phyloP scores from a whole-genome alignment of 2,113 vertebrate genomes.

The Chiloscyllium plagiosum region DNA sequence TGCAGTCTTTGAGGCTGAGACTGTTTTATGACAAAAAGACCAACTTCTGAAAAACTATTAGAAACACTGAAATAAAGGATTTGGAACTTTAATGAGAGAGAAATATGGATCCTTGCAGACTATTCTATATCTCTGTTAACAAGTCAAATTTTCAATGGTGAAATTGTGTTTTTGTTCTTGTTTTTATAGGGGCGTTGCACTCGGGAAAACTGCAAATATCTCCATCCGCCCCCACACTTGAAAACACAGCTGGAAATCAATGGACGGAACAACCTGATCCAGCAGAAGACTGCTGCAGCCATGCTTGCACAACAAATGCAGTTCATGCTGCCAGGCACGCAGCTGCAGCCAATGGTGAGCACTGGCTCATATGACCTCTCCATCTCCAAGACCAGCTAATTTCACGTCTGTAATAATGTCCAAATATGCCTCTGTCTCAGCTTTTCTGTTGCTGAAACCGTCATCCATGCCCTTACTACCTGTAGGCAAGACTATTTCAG shows the following conservation, averaged over 20 bases:
- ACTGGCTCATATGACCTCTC: accelerated
- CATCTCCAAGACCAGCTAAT: not conserved
- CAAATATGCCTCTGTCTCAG: not conserved
- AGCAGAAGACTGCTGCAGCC: constrained; percentile 90
- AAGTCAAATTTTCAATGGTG: not conserved
- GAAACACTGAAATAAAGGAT: no score
- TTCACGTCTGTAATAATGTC: not conserved
- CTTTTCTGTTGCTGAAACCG: not conserved
- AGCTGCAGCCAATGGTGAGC: constrained; percentile 88
- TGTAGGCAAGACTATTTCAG: not conserved
- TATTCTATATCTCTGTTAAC: not conserved
- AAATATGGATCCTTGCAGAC: not conserved
- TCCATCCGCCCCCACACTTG: constrained; percentile 93
- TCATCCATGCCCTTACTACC: not conserved
- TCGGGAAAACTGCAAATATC: constrained; percentile 97
- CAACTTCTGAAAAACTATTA: no score
- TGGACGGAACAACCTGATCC: constrained; percentile 95
- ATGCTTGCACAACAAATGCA: constrained; percentile 99
- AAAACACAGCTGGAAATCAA: constrained; percentile 97
- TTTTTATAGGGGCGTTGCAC: constrained; percentile 79
- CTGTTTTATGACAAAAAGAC: no score
- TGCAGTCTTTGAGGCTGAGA: no score
- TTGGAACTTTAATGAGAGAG: not conserved
- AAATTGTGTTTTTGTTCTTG: constrained; percentile 39
- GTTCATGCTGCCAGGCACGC: constrained; percentile 85